phyloP scores from a whole-genome alignment of 2,113 vertebrate species.

The Misgurnus mizolepis region DNA sequence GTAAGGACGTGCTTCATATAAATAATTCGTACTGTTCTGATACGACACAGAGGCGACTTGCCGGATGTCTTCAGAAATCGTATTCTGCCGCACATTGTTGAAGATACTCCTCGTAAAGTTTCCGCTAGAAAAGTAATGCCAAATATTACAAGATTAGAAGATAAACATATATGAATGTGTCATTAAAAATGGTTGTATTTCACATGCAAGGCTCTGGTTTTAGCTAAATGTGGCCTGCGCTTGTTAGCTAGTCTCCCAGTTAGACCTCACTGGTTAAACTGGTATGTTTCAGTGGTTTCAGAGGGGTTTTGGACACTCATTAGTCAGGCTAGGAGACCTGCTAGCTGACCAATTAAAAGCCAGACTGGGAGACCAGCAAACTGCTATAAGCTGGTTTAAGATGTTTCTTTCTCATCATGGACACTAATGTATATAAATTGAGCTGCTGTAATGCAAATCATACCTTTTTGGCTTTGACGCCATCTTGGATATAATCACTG shows the following conservation, averaged over 20 bases:
- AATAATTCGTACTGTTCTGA: background rate
- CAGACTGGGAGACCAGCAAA: no score
- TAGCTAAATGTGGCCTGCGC: no score
- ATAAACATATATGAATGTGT: background rate
- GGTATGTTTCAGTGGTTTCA: no score
- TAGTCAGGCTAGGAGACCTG: no score
- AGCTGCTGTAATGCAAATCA: background rate
- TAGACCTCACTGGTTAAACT: no score
- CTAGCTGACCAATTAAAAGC: no score
- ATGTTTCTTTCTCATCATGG: no score
- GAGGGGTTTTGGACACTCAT: no score
- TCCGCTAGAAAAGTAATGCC: slow-evolving; percentile 58
- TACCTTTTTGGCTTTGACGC: slow-evolving; percentile 77
- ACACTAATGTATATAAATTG: no score
- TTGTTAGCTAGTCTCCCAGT: no score
- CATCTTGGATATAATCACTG: slow-evolving; percentile 71
- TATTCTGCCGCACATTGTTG: slow-evolving; percentile 76
- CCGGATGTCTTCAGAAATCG: slow-evolving; percentile 65
- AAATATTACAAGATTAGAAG: background rate
- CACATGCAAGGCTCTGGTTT: background rate
- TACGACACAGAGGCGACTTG: background rate
- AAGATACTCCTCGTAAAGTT: slow-evolving; percentile 77
- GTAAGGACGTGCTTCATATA: background rate
- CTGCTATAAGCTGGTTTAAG: no score
- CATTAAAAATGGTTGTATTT: background rate